These are phyloP conservation scores for Hippocampus zosterae DNA, from an alignment of 2,113 vertebrate genomes.

Conservation along the genomic window DNA sequence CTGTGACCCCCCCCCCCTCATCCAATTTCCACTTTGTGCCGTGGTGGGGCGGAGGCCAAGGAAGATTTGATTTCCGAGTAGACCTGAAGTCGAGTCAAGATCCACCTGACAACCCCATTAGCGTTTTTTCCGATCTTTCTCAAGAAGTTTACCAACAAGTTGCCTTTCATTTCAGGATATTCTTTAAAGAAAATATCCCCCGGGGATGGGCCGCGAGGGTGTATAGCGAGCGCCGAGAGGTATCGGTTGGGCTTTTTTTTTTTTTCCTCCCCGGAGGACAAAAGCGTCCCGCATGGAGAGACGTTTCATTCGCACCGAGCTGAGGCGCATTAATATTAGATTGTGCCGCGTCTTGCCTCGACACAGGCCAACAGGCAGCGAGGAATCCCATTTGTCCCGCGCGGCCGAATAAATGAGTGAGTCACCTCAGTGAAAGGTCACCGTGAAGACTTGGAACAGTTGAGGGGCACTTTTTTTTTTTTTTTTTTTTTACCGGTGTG, in stretches of 20 bases:
- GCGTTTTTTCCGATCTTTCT: no score
- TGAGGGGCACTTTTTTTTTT: neutral
- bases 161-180: no score
- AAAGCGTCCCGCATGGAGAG: conserved; percentile 23
- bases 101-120: no score
- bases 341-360: conserved; percentile 20
- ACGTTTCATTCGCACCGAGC: conserved; percentile 45
- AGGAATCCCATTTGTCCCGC: neutral
- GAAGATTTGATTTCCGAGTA: neutral
- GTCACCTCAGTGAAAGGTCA: conserved; percentile 13
- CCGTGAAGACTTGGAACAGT: neutral
- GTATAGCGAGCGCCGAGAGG: conserved; percentile 40
- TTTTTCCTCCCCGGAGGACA: conserved; percentile 31
- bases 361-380: conserved; percentile 22
- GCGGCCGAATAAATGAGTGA: neutral
- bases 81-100: neutral
- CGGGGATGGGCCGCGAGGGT: conserved; percentile 22
- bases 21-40: no score
- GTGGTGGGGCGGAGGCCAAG: no score
- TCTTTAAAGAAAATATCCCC: conserved; percentile 45
- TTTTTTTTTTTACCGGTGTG: neutral
- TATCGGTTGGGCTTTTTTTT: conserved; percentile 28
- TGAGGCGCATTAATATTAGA: conserved; percentile 54
- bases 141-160: no score
- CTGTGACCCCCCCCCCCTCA: no score